A percentile compares a stretch with the other conserved stretches of the same genome.
Evolutionary conservation across 2,888 invertebrate species (phyloP).

Genomic region (Philopedon plagiatum): DNA sequence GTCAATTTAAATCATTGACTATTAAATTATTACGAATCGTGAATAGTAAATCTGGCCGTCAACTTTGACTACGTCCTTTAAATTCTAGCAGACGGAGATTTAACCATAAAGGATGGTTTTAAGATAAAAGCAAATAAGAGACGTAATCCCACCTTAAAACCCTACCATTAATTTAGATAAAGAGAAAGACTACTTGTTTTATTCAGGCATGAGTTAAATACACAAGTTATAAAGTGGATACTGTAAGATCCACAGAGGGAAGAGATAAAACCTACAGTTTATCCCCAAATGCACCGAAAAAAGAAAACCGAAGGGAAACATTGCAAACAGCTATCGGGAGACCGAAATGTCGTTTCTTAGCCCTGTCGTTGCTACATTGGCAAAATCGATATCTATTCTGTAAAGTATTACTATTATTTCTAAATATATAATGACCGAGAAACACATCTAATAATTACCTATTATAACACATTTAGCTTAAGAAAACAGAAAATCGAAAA

Average conservation of each 20-base stretch:
- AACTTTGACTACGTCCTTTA: no score
- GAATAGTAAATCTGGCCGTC: no score
- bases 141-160: not conserved
- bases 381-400: not conserved
- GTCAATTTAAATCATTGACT: no score
- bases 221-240: slow-evolving; percentile 17
- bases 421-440: no score
- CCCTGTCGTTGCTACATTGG: not conserved
- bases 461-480: no score
- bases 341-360: not conserved
- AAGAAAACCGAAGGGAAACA: slow-evolving; percentile 21
- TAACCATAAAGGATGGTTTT: no score
- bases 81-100: no score
- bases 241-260: not conserved
- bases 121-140: no score
- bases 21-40: no score
- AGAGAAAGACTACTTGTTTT: not conserved
- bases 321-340: slow-evolving; percentile 18
- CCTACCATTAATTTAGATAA: not conserved
- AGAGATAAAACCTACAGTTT: slow-evolving; percentile 24
- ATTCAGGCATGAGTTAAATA: slow-evolving; percentile 4
- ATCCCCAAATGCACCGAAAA: slow-evolving; percentile 25
- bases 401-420: no score
- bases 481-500: no score
- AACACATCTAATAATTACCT: no score